Conservation (phyloP, 1,140 invertebrate genomes). For the Heterodera carotae region DNA sequence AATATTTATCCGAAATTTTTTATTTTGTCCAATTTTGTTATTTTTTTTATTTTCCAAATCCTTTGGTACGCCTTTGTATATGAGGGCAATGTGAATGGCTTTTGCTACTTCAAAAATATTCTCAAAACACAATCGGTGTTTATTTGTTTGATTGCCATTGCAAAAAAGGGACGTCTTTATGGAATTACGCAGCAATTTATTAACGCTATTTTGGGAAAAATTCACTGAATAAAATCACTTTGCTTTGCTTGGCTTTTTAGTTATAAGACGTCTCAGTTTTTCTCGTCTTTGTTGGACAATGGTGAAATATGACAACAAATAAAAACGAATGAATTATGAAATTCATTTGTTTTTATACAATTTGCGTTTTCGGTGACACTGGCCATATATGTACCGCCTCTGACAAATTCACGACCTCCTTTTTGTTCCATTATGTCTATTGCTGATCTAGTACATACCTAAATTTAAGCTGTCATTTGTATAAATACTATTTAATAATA, state of each 20-base stretch:
- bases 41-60: too few species aligned
- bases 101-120: neutral
- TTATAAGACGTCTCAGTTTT: neutral
- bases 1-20: too few species aligned
- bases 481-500: neutral
- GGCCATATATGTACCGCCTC: neutral
- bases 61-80: too few species aligned
- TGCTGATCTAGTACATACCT: neutral
- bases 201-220: too few species aligned
- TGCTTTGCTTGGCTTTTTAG: too few species aligned
- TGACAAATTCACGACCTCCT: neutral
- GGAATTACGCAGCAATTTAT: neutral
- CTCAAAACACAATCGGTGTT: neutral
- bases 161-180: neutral
- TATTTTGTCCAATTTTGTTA: too few species aligned
- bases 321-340: neutral
- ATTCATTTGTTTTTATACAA: neutral
- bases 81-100: conserved; percentile 1
- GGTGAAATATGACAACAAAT: neutral
- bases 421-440: neutral
- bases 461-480: neutral
- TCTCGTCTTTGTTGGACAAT: neutral
- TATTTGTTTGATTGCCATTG: neutral
- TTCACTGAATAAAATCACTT: too few species aligned
- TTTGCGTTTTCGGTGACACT: neutral